Evolutionary conservation across 2,797 vertebrate species (phyloP).

Genomic region (Gallinago nigripennis): DNA sequence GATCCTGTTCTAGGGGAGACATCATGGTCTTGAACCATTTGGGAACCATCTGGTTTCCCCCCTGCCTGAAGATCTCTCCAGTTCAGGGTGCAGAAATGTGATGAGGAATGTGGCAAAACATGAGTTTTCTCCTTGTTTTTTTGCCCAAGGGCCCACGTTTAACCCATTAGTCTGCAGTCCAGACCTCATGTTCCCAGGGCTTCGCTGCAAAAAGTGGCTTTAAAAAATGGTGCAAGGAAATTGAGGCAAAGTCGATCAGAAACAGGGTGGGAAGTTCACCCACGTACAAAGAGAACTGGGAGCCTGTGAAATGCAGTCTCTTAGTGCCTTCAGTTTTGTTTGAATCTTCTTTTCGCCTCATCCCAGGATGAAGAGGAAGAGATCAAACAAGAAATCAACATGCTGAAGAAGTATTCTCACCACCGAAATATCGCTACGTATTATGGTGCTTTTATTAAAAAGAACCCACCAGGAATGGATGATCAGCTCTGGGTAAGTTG

Average conservation of each 20-base stretch:
- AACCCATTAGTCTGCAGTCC: neutral
- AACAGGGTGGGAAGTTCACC: neutral
- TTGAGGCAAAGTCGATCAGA: rapidly evolving
- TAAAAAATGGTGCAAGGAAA: neutral
- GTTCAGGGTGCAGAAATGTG: neutral
- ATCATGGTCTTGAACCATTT: rapidly evolving
- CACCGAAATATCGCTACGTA: conserved; percentile 98
- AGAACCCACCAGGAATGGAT: conserved; percentile 95
- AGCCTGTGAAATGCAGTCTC: neutral
- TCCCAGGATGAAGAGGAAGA: conserved; percentile 96
- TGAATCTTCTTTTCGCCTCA: neutral
- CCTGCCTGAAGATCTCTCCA: neutral
- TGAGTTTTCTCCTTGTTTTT: neutral
- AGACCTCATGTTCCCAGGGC: neutral
- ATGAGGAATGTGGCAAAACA: neutral
- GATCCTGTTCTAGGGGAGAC: neutral
- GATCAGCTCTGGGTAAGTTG: conserved; percentile 93
- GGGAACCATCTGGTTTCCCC: neutral
- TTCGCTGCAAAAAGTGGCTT: neutral
- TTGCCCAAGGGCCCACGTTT: neutral
- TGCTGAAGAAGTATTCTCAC: conserved; percentile 98
- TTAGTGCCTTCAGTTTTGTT: neutral
- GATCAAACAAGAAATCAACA: conserved; percentile 99
- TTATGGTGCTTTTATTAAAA: conserved; percentile 97
- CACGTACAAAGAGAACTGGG: rapidly evolving